These are phyloP conservation scores for Siderastrea radians DNA, from an alignment of 92 coral and sea anemone genomes.

Conservation along the genomic window DNA sequence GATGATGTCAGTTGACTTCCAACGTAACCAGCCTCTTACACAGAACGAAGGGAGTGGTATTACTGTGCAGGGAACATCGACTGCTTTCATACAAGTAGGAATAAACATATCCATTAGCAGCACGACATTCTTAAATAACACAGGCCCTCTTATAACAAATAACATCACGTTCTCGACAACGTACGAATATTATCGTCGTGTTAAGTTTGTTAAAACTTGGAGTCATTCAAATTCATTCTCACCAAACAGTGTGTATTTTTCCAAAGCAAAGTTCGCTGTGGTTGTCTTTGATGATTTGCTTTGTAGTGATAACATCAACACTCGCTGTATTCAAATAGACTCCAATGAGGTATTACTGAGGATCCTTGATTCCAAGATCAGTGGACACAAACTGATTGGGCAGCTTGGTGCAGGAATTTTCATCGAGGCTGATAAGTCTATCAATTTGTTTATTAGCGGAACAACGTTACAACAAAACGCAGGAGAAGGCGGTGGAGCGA, in stretches of 20 bases:
- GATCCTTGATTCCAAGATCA: neutral
- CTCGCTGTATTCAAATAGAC: neutral
- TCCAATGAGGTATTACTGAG: neutral
- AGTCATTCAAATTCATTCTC: neutral
- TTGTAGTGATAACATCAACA: neutral
- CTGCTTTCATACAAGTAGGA: neutral
- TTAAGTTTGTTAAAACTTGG: neutral
- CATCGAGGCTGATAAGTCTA: slow-evolving; percentile 1
- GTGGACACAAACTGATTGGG: neutral
- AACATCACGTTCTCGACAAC: neutral
- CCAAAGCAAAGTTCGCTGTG: neutral
- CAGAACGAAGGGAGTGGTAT: slow-evolving; percentile 20
- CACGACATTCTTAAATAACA: slow-evolving; percentile 8
- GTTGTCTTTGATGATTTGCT: neutral
- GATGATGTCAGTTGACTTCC: neutral
- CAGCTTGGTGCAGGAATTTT: slow-evolving; percentile 3
- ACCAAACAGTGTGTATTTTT: neutral
- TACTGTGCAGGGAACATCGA: neutral
- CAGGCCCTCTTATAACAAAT: slow-evolving; percentile 13
- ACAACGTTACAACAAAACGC: neutral
- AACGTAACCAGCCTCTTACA: neutral
- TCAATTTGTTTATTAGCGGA: neutral
- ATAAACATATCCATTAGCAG: neutral
- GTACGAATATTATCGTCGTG: neutral
- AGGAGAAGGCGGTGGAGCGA: slow-evolving; percentile 2